These are phyloP conservation scores for Acanthopleura granulata DNA, from an alignment of 2,888 invertebrate genomes.

Conservation along the genomic window DNA sequence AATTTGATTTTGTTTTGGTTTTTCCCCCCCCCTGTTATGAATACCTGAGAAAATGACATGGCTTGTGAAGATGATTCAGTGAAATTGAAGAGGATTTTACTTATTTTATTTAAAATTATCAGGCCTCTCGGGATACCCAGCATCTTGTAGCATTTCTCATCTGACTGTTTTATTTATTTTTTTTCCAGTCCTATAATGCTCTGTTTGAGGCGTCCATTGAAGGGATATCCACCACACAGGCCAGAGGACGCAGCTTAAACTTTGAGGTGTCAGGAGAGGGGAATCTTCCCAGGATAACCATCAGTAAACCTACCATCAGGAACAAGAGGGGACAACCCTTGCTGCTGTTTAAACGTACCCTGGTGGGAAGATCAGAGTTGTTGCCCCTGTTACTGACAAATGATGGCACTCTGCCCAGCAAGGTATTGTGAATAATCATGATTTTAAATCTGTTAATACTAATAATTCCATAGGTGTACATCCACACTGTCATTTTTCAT, in stretches of 20 bases:
- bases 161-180: too few species aligned
- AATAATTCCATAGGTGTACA: too few species aligned
- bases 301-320: constrained; percentile 63
- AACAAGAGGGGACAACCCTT: constrained; percentile 69
- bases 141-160: too few species aligned
- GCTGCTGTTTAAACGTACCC: constrained; percentile 64
- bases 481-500: too few species aligned
- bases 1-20: too few species aligned
- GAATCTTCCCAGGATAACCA: constrained; percentile 66
- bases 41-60: too few species aligned
- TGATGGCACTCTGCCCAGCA: constrained; percentile 68
- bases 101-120: too few species aligned
- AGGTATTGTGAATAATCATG: constrained; percentile 43
- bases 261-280: constrained; percentile 70
- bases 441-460: too few species aligned
- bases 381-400: constrained; percentile 64
- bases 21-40: too few species aligned
- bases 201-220: constrained; percentile 67
- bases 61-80: too few species aligned
- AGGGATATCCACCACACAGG: constrained; percentile 57
- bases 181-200: constrained; percentile 60
- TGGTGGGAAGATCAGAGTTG: constrained; percentile 59
- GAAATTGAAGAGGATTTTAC: too few species aligned
- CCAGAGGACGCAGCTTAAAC: constrained; percentile 59
- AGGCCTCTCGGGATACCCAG: too few species aligned